A percentile compares a stretch with the other conserved stretches of the same genome.
phyloP scores from a whole-genome alignment of 64 coral and sea anemone species.

The Stichodactyla helianthus region DNA sequence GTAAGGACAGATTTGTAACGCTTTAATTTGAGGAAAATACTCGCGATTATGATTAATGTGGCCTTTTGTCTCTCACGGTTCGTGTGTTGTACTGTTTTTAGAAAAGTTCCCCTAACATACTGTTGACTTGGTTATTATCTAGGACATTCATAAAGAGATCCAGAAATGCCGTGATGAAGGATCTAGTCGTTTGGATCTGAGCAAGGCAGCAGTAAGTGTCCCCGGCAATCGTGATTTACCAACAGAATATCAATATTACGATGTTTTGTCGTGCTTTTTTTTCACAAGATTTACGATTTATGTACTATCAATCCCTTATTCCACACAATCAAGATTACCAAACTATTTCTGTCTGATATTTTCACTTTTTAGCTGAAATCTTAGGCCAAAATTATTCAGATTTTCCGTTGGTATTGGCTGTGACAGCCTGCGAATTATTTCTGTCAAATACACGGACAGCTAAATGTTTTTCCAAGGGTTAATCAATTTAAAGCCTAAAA shows the following conservation, averaged over 20 bases:
- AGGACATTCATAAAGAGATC: slow-evolving; percentile 98
- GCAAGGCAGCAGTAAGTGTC: slow-evolving; percentile 90
- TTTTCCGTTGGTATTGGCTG: not conserved
- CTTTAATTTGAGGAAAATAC: not conserved
- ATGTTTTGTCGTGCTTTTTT: not conserved
- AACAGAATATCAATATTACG: not conserved
- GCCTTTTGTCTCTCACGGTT: not conserved
- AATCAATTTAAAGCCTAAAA: slow-evolving; percentile 12
- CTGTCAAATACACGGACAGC: not conserved
- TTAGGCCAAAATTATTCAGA: not conserved
- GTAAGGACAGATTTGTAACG: slow-evolving; percentile 40
- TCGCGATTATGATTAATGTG: not conserved
- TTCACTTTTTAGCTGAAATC: not conserved
- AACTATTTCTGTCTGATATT: not conserved
- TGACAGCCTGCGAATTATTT: not conserved
- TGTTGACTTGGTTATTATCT: slow-evolving; percentile 2
- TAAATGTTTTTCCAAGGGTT: not conserved
- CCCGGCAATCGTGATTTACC: not conserved
- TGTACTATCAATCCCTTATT: not conserved
- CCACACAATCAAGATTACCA: not conserved
- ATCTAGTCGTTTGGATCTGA: slow-evolving; percentile 77
- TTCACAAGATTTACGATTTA: not conserved
- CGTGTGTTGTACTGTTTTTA: not conserved
- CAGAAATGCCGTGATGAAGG: slow-evolving; percentile 92
- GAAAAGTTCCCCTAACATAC: not conserved